Evolutionary conservation across 1,140 invertebrate genomes (phyloP), one percentile per base, ranked within the genome.

Genomic region (Drosophila bifasciata): DNA sequence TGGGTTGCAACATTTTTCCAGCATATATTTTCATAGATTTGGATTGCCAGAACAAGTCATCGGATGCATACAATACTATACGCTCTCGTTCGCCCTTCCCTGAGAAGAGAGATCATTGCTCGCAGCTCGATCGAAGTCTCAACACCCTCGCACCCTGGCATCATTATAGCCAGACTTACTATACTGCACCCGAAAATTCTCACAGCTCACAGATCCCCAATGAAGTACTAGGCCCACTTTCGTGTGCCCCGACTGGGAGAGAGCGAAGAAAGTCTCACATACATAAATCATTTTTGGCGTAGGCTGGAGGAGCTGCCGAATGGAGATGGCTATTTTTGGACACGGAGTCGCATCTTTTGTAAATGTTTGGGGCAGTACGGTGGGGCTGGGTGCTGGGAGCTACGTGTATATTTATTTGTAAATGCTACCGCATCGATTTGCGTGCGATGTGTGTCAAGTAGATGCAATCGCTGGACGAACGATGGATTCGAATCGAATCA

Each of bases 401-500:
- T 76, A 71, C 49, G 23, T 19, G 44, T 57, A 74, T 63, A 74
- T 21, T 0, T n/a, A n/a, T 70, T 63, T 86, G 81, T 86, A 86
- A 86, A 70, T 81, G 81, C 81, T 85, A 75, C 83, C 81, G 81
- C 81, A 85, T 85, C 83, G 81, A 88, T 88, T 88, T 88, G 83
- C 78, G 83, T 88, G 70, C 83, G 78, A 88, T 88, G 83, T 88
- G 83, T 88, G 83, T 88, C 83, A 88, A 88, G 83, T 88, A 88
- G 84, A 88, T 88, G 83, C 83, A 86, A 88, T 75, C 77, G 61
- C 41, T 41, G 72, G 50, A 48, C 43, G 43, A 41, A 46, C 49
- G 50, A 41, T 41, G 32, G 48, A 57, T 21, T 52, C 2, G 46
- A 39, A 60, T 59, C 13, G 13, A 15, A 41, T 51, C n/a, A n/a